phyloP scores from a whole-genome alignment of 2,797 vertebrate species.

The Miichthys miiuy region DNA sequence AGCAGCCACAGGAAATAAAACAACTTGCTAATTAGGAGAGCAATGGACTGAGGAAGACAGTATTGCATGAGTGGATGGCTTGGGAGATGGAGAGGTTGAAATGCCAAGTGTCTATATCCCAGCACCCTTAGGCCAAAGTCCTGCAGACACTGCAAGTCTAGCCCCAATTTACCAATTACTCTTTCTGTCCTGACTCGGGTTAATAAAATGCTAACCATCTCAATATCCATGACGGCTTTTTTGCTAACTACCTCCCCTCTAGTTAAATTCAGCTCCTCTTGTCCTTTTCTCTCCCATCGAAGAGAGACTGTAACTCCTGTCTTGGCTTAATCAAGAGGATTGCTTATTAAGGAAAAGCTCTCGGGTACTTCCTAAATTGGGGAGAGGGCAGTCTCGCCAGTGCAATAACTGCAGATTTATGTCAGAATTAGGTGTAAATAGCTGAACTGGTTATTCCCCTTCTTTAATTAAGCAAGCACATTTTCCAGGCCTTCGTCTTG shows the following conservation, averaged over 20 bases:
- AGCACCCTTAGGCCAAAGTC: constrained; percentile 71
- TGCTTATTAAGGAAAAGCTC: constrained; percentile 85
- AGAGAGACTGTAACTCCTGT: constrained; percentile 63
- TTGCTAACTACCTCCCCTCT: constrained; percentile 78
- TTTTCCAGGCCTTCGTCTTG: constrained; percentile 63
- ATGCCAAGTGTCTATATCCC: constrained; percentile 74
- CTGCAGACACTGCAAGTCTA: constrained; percentile 80
- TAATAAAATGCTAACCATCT: constrained; percentile 85
- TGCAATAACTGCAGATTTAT: constrained; percentile 85
- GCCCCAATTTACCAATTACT: constrained; percentile 78
- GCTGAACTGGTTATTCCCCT: constrained; percentile 72
- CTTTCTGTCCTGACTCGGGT: constrained; percentile 71
- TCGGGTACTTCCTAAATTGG: constrained; percentile 78
- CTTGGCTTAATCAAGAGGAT: constrained; percentile 81
- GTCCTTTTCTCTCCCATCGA: constrained; percentile 53
- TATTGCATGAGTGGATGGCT: constrained; percentile 55
- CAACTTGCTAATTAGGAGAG: constrained; percentile 73
- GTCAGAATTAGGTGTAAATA: constrained; percentile 82
- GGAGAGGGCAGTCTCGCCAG: constrained; percentile 75
- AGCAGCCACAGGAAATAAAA: constrained; percentile 73
- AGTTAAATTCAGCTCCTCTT: constrained; percentile 70
- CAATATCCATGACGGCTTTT: constrained; percentile 77
- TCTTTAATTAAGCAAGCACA: constrained; percentile 84
- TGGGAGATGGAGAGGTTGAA: constrained; percentile 74
- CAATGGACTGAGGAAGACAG: constrained; percentile 61